phyloP scores from a whole-genome alignment of 2,888 invertebrate genomes.

The Clanis bilineata region DNA sequence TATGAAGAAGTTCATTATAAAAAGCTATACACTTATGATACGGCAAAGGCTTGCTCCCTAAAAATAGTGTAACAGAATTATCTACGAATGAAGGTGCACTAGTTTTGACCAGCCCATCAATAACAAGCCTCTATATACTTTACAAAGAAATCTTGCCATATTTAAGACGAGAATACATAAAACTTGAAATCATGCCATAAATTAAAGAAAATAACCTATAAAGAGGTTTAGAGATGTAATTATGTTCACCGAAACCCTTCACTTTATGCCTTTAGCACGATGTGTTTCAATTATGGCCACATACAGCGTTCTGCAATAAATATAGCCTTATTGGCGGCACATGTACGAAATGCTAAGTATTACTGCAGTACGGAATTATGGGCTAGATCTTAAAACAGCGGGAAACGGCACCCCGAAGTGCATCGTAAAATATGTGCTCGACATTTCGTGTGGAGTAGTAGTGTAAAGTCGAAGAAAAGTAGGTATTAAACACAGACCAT shows the following conservation, averaged over 20 bases:
- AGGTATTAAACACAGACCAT: no score
- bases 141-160: no score
- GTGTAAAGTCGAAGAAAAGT: not conserved
- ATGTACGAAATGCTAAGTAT: slow-evolving; percentile 1
- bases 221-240: not conserved
- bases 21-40: no score
- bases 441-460: not conserved
- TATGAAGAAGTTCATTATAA: no score
- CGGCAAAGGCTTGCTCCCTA: no score
- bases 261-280: not conserved
- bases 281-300: not conserved
- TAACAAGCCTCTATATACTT: no score
- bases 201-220: not conserved
- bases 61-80: no score
- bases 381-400: not conserved
- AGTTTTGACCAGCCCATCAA: no score
- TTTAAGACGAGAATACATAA: not conserved
- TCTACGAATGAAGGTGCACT: no score
- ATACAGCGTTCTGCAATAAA: slow-evolving; percentile 15
- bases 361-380: not conserved
- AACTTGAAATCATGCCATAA: not conserved
- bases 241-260: not conserved
- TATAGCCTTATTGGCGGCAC: not conserved
- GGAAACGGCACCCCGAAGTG: slow-evolving; percentile 3
- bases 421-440: not conserved